These are phyloP conservation scores for Lycocerus yunnanus DNA, from an alignment of 2,888 invertebrate species.

Conservation along the genomic window DNA sequence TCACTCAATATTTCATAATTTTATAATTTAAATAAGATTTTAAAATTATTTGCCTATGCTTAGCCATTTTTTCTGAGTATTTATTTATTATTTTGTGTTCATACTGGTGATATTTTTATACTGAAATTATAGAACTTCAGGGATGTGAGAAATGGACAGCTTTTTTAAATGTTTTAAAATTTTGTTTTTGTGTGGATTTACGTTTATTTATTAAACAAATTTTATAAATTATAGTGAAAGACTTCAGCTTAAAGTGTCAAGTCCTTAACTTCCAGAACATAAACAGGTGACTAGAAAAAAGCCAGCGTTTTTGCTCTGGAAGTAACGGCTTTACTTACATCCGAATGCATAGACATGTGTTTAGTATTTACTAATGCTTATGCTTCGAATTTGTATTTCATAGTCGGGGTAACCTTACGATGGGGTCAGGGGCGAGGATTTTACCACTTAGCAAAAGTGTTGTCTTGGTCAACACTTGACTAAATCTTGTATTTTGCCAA, in stretches of 20 bases:
- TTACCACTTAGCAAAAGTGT: no score
- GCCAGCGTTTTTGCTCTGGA: no score
- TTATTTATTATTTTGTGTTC: neutral
- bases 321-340: neutral
- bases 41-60: neutral
- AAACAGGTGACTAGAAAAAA: no score
- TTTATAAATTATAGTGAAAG: neutral
- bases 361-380: no score
- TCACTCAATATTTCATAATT: neutral
- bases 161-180: neutral
- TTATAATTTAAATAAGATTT: neutral
- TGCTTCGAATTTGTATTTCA: no score
- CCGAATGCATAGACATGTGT: no score
- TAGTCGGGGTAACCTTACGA: no score
- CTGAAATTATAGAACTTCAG: neutral
- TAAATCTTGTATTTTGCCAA: no score
- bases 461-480: no score
- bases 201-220: neutral
- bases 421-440: no score
- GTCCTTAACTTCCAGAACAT: no score
- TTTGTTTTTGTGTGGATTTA: neutral
- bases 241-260: neutral
- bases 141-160: neutral
- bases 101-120: neutral
- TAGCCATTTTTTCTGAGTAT: neutral